Evolutionary conservation across 2,888 invertebrate genomes (phyloP), one percentile per base, ranked within the genome.

Genomic region (Acleris sparsana): DNA sequence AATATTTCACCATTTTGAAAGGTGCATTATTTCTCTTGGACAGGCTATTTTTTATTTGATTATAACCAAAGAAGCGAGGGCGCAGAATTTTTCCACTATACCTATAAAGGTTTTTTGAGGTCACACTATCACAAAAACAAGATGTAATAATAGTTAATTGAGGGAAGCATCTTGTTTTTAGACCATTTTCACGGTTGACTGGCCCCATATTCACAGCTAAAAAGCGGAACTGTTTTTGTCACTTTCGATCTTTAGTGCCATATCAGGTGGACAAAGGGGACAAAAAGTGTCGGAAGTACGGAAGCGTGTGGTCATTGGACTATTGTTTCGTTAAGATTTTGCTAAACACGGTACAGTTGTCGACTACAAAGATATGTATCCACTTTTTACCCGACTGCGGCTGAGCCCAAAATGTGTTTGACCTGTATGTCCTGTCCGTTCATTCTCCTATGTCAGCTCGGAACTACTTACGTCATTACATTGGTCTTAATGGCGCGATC

Each of bases 271-370:
- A 49, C 55, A 49, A 43, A 43, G 46, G 51, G 20, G 11, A 55
- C 55, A 65, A 65, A 65, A 60, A 57, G 22, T 44, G 16, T 25
- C 25, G n/a, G 17, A 53, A 49, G 59, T n/a, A 46, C 58, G 49
- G 58, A 59, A 59, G 39, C 22, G 44, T 53, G 55, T 25, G 64
- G 43, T 53, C 39, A 53, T 46, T 39, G 49, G 55, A 33, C 58
- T 64, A 48, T 51, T 57, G 20, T 43, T 43, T 48, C 48, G 3
- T 20, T 20, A 13, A 22, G 51, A 17, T 17, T 2, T 17, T 46
- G 17, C 46, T 39, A 1, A 39, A 39, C 33, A 13, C 25, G 25
- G n/a, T n/a, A n/a, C n/a, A n/a, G n/a, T n/a, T n/a, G 29, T 6
- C 29, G 29, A 5, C 29, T 6, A 6, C 29, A 29, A 29, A 6